A percentile compares a stretch with the other conserved stretches of the same genome.
Evolutionary conservation across 2,797 vertebrate genomes (phyloP).

Genomic region (Amphiprion clarkii): DNA sequence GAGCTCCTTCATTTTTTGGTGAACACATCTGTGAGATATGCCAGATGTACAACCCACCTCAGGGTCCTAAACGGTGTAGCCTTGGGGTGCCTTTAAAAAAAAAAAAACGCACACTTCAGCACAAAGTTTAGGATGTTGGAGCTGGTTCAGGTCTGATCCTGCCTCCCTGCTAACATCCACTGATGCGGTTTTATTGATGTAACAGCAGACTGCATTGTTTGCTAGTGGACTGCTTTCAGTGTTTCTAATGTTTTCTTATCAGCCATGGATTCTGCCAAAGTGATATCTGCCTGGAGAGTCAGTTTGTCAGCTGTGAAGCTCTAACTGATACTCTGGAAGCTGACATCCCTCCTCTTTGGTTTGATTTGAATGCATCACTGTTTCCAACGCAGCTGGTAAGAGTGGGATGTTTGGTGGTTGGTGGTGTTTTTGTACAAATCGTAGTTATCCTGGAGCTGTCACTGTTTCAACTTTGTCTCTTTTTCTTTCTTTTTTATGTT

Average conservation of each 20-base stretch:
- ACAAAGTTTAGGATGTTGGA: neutral
- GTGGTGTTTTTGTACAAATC: neutral
- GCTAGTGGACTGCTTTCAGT: too few relatives aligned
- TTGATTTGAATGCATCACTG: neutral
- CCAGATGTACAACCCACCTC: too few relatives aligned
- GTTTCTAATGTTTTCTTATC: too few relatives aligned
- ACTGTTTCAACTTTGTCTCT: neutral
- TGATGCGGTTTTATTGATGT: too few relatives aligned
- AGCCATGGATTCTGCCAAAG: too few relatives aligned
- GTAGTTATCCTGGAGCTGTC: neutral
- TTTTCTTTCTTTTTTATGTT: neutral
- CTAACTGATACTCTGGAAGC: too few relatives aligned
- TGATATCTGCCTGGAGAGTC: too few relatives aligned
- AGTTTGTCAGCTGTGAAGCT: too few relatives aligned
- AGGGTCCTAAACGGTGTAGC: neutral
- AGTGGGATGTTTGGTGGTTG: neutral
- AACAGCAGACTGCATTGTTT: too few relatives aligned
- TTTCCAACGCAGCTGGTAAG: neutral
- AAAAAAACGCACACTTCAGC: neutral
- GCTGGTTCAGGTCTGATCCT: neutral
- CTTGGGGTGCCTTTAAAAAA: neutral
- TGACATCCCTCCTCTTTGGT: neutral
- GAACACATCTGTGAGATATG: neutral
- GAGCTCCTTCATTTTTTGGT: neutral
- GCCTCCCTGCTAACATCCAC: neutral